Evolutionary conservation across 2,888 invertebrate species (phyloP).

Genomic region (Hoplodrina blanda): DNA sequence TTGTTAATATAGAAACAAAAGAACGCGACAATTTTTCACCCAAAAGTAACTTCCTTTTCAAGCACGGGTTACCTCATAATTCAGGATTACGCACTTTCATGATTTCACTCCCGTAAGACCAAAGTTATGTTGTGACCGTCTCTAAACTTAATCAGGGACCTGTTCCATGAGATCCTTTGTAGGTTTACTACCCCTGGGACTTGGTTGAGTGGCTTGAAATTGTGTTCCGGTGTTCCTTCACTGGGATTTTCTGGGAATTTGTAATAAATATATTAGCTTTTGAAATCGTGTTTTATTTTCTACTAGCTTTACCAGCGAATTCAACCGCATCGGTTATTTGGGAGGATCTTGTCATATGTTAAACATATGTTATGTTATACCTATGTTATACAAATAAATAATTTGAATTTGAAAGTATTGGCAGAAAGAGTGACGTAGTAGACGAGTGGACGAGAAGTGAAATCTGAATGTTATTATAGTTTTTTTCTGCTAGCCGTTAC

Average conservation of each 20-base stretch:
- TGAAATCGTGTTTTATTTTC: slow-evolving; percentile 18
- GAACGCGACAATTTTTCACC: background rate
- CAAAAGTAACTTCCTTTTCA: background rate
- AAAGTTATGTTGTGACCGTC: slow-evolving; percentile 22
- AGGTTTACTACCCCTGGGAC: slow-evolving; percentile 20
- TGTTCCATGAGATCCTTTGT: slow-evolving; percentile 22
- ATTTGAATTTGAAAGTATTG: too few relatives aligned
- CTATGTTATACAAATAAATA: too few relatives aligned
- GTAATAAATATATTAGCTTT: slow-evolving; percentile 19
- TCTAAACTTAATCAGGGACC: slow-evolving; percentile 33
- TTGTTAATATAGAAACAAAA: background rate
- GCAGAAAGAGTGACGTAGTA: too few relatives aligned
- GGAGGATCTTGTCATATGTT: too few relatives aligned
- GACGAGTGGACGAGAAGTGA: too few relatives aligned
- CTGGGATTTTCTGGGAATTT: slow-evolving; percentile 12
- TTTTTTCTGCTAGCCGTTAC: too few relatives aligned
- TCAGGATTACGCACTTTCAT: slow-evolving; percentile 19
- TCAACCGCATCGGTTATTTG: too few relatives aligned
- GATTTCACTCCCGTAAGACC: slow-evolving; percentile 26
- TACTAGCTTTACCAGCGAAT: too few relatives aligned
- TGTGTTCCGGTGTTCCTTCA: slow-evolving; percentile 15
- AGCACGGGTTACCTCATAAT: slow-evolving; percentile 22
- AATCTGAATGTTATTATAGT: too few relatives aligned
- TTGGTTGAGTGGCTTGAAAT: slow-evolving; percentile 14
- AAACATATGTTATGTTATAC: too few relatives aligned